Evolutionary conservation across 2,797 vertebrate species (phyloP), one percentile per base, ranked within the genome.

Genomic region (Pyrocephalus nanus): DNA sequence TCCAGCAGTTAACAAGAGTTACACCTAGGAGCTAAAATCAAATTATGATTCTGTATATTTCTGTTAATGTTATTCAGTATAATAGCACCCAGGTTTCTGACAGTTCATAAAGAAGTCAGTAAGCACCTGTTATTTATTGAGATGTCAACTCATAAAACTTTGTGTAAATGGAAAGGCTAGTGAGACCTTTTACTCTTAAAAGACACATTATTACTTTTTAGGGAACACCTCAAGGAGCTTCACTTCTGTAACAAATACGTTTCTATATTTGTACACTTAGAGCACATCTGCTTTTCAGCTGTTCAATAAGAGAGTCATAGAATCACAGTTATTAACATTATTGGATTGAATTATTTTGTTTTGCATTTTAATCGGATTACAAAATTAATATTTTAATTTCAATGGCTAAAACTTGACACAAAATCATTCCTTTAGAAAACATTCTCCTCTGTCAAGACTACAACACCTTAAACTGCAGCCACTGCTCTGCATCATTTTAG

Each of bases 251-350:
- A 97, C 98, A 94, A 81, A 97, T 97, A 87, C 51, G 87, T 95
- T 97, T 97, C 96, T 97, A 65, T 96, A 97, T 97, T 97, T 97
- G 92, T 97, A 92, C 85, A 85, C 32, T 94, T 96, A 97, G 67
- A 86, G 53, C 11, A 90, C 83, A 94, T 95, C 88, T 96, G 71
- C 66, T 97, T 97, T 95, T 90, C 80, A 95, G 73, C 55, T 90
- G 23, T 81, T 96, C 95, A 96, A 92, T 95, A 94, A 85, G 34
- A 95, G 32, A 96, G 88, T 79, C 86, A 76, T 11, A 95, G 92
- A 97, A 96, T 97, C 79, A 97, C 95, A 97, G 95, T 95, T 95
- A 97, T 87, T 96, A 97, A 93, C 78, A 92, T 93, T 90, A 88
- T 86, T 61, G 43, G 19, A 97, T 95, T 92, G 96, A 97, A 97